Evolutionary conservation across 2,888 invertebrate species (phyloP).

Genomic region (Helleia helle): DNA sequence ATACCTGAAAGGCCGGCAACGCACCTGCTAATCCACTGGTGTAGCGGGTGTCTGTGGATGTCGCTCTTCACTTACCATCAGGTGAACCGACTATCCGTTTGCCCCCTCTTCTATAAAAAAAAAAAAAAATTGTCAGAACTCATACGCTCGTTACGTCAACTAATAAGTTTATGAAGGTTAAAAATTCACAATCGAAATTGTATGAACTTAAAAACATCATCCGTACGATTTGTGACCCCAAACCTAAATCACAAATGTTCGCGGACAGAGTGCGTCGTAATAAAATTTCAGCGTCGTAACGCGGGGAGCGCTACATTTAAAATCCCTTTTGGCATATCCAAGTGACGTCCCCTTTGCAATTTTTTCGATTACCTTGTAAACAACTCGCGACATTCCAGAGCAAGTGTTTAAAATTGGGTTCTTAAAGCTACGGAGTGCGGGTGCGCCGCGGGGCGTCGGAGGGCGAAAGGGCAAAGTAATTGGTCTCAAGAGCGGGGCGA

Average conservation of each 20-base stretch:
- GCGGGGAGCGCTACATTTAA: conserved; percentile 36
- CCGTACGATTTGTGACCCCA: not conserved
- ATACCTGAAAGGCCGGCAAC: too few relatives aligned
- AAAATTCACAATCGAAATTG: too few relatives aligned
- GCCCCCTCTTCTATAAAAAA: too few relatives aligned
- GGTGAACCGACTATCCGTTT: too few relatives aligned
- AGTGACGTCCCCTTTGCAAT: conserved; percentile 26
- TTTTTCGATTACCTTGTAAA: conserved; percentile 56
- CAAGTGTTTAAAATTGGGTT: conserved; percentile 52
- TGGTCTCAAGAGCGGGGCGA: conserved; percentile 31
- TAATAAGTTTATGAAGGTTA: too few relatives aligned
- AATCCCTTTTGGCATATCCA: conserved; percentile 30
- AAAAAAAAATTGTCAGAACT: too few relatives aligned
- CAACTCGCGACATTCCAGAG: conserved; percentile 48
- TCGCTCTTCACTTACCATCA: too few relatives aligned
- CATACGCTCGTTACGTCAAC: too few relatives aligned
- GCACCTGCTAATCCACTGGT: too few relatives aligned
- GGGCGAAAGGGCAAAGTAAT: conserved; percentile 41
- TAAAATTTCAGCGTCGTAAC: not conserved
- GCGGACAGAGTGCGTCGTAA: not conserved
- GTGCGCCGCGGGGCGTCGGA: conserved; percentile 28
- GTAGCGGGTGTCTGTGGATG: too few relatives aligned
- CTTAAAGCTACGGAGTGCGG: conserved; percentile 25
- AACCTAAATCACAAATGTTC: not conserved
- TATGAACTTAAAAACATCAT: not conserved